Evolutionary conservation across 2,113 vertebrate species (phyloP).

Genomic region (Tragelaphus buxtoni): DNA sequence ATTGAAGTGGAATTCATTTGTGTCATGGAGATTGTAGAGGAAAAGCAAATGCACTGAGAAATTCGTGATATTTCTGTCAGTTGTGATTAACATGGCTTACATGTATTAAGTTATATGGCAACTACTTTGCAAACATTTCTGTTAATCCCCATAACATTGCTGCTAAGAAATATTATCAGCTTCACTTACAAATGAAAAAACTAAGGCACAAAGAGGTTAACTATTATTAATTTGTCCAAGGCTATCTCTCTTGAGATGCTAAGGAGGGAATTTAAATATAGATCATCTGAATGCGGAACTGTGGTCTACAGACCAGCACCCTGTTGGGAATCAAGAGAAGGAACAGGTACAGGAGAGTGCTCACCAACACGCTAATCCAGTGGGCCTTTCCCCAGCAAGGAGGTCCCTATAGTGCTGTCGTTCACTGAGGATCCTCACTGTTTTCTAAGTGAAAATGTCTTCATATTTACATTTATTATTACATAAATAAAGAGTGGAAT

Average conservation of each 20-base stretch:
- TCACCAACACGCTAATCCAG: fast-evolving
- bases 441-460: not conserved
- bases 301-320: not conserved
- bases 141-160: not conserved
- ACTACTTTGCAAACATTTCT: not conserved
- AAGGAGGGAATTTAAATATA: not conserved
- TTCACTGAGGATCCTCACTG: not conserved
- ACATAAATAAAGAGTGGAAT: not conserved
- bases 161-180: not conserved
- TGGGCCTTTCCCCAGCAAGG: not conserved
- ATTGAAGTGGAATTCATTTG: not conserved
- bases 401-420: not conserved
- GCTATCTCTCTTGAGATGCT: not conserved
- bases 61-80: not conserved
- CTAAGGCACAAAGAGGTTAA: not conserved
- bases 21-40: not conserved
- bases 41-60: not conserved
- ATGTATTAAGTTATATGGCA: not conserved
- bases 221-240: not conserved
- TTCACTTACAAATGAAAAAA: not conserved
- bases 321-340: not conserved
- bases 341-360: not conserved
- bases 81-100: not conserved
- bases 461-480: not conserved
- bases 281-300: not conserved